Evolutionary conservation across 2,113 vertebrate genomes (phyloP).

Genomic region (Heloderma charlesbogerti): DNA sequence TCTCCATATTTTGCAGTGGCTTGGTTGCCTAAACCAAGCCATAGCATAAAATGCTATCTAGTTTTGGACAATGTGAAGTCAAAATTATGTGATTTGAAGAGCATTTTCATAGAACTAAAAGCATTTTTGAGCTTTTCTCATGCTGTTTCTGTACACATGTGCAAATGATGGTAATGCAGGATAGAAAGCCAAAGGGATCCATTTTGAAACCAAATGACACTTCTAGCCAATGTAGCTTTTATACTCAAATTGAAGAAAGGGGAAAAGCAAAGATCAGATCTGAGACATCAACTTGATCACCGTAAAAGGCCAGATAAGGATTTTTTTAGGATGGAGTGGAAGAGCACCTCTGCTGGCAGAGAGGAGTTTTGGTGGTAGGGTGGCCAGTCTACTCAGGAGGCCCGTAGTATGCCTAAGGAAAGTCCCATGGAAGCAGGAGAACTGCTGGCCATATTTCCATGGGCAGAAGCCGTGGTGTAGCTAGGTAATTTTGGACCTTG

Average conservation of each 20-base stretch:
- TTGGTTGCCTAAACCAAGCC: neutral
- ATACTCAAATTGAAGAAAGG: neutral
- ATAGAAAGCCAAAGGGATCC: neutral
- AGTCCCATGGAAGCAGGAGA: too few species aligned
- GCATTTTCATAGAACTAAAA: neutral
- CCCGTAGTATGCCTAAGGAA: too few species aligned
- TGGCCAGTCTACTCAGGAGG: neutral
- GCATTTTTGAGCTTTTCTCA: neutral
- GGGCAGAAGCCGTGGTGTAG: too few species aligned
- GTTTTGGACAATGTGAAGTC: neutral
- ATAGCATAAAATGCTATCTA: neutral
- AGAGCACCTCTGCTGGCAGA: too few species aligned
- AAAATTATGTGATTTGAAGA: neutral
- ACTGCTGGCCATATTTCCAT: too few species aligned
- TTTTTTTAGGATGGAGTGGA: neutral
- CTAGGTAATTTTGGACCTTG: too few species aligned
- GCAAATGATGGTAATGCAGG: neutral
- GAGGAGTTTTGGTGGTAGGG: too few species aligned
- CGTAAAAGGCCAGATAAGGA: too few species aligned
- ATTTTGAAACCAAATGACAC: neutral
- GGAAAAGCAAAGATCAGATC: neutral
- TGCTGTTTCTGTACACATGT: neutral
- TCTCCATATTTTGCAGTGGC: neutral
- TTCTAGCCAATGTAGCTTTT: neutral
- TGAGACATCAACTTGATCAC: neutral